Evolutionary conservation across 2,888 invertebrate genomes (phyloP), one percentile per base, ranked within the genome.

Genomic region (Melanchra persicariae): DNA sequence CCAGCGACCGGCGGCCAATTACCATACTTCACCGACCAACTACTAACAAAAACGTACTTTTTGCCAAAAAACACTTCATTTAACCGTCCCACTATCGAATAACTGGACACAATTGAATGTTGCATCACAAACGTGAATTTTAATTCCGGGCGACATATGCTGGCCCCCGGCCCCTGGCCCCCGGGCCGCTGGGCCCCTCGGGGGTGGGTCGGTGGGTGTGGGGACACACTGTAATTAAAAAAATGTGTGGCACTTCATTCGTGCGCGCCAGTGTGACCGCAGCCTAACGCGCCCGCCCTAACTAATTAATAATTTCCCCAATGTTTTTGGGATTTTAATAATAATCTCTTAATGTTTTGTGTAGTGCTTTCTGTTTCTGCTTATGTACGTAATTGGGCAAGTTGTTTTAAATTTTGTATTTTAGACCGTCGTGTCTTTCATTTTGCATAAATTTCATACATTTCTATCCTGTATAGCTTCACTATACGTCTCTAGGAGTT

Each of bases 211-310:
- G 67, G 77, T 74, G 77, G 79, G 84, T 81, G 83, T 82, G 85
- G 87, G 88, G 90, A 84, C 70, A 76, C 66, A 74, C 66, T 82
- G 95, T 93, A 95, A 95, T 95, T 95, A 94, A 94, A 95, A 95
- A 95, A 95, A 95, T 93, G 91, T 95, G 94, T 94, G 94, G 91
- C 94, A 94, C 92, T 95, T 94, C 94, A 94, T 95, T 93, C 89
- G 91, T 86, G 90, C 89, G 86, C 86, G 85, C 72, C 91, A 89
- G 91, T 85, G 88, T 77, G 90, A 92, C 93, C 91, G 86, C 91
- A 89, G 84, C 87, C 85, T 85, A 83, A 81, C 79, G 83, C 82
- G 83, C 83, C 87, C 88, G 86, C 90, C 91, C 89, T 87, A 87
- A 88, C 91, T 93, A 91, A 94, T 94, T 94, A 93, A 93, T 93